phyloP scores from a whole-genome alignment of 1,140 invertebrate species.

The Brachionus paranguensis region DNA sequence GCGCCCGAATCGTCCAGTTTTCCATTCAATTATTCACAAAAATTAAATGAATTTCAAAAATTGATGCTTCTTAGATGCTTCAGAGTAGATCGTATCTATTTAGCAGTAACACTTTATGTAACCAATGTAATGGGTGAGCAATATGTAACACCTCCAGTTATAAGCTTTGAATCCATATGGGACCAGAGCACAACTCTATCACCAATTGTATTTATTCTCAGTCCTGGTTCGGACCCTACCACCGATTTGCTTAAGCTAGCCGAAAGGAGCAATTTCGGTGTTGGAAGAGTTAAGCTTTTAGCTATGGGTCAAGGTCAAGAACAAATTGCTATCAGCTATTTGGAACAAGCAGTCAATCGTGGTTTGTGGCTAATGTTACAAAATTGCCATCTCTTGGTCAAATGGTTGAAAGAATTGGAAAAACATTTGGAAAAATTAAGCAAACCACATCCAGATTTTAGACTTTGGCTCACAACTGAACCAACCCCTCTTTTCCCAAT shows the following conservation, averaged over 20 bases:
- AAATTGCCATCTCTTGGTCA: slow-evolving; percentile 76
- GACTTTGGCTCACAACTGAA: slow-evolving; percentile 85
- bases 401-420: slow-evolving; percentile 72
- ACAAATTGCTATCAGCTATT: slow-evolving; percentile 65
- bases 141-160: slow-evolving; percentile 74
- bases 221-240: slow-evolving; percentile 78
- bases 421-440: slow-evolving; percentile 71
- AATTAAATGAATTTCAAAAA: slow-evolving; percentile 63
- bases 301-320: slow-evolving; percentile 84
- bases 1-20: slow-evolving; percentile 64
- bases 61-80: slow-evolving; percentile 78
- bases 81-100: slow-evolving; percentile 74
- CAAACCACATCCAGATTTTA: slow-evolving; percentile 76
- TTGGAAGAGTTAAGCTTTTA: slow-evolving; percentile 70
- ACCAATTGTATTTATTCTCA: slow-evolving; percentile 78
- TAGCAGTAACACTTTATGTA: slow-evolving; percentile 71
- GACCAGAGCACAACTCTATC: slow-evolving; percentile 71
- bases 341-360: slow-evolving; percentile 67
- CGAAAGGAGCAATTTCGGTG: slow-evolving; percentile 65
- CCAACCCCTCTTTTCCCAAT: slow-evolving; percentile 76
- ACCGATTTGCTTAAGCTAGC: slow-evolving; percentile 79
- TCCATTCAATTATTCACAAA: slow-evolving; percentile 65
- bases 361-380: slow-evolving; percentile 83
- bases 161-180: slow-evolving; percentile 71
- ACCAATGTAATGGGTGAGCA: slow-evolving; percentile 73